Conservation (phyloP, 2,113 vertebrate species). For the Argyrosomus japonicus region DNA sequence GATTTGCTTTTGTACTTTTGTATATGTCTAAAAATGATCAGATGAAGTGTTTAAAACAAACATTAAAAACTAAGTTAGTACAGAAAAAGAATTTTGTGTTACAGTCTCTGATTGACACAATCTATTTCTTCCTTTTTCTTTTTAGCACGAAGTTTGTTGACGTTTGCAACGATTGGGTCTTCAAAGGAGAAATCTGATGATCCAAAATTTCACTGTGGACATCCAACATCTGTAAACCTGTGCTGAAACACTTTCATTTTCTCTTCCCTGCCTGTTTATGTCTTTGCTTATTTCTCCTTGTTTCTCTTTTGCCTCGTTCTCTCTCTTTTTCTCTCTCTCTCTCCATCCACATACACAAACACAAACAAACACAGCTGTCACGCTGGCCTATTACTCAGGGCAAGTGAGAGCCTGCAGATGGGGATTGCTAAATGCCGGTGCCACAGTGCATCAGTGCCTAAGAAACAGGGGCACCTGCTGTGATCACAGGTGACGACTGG, state of each 20-base stretch:
- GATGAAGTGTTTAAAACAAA: not conserved
- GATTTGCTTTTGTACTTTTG: not conserved
- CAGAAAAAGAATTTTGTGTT: not conserved
- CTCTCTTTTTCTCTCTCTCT: conserved; percentile 18
- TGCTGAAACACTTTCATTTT: conserved; percentile 26
- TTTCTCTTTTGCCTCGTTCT: conserved; percentile 16
- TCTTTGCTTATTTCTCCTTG: conserved; percentile 28
- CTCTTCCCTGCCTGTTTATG: conserved; percentile 13
- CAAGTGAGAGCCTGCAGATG: conserved; percentile 78
- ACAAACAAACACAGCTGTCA: conserved; percentile 80
- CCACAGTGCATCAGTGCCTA: conserved; percentile 77
- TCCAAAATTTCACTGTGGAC: conserved; percentile 5
- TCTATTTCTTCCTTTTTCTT: conserved; percentile 1
- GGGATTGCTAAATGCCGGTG: conserved; percentile 80
- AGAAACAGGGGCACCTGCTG: conserved; percentile 77
- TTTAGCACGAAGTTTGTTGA: conserved; percentile 13
- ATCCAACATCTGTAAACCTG: conserved; percentile 21
- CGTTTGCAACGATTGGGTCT: conserved; percentile 1
- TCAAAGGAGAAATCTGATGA: conserved; percentile 1
- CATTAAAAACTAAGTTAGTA: not conserved
- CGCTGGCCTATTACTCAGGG: conserved; percentile 76
- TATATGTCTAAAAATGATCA: not conserved
- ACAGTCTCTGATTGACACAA: not conserved
- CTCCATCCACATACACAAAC: conserved; percentile 52
- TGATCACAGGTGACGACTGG: conserved; percentile 75